These are phyloP conservation scores for Linnaemya tessellans DNA, from an alignment of 2,888 invertebrate genomes.

Conservation along the genomic window DNA sequence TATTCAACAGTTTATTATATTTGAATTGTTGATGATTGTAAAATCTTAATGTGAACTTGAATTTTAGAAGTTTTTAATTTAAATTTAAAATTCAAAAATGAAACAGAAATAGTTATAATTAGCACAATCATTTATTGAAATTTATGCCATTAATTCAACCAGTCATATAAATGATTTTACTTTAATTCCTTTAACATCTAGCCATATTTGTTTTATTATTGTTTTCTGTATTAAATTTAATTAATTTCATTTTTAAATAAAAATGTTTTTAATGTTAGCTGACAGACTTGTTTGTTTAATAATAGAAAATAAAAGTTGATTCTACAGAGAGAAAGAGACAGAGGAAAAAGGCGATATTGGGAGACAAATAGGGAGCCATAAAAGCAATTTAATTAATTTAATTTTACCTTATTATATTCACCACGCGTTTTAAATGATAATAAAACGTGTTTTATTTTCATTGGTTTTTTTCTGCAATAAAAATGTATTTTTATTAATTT, in stretches of 20 bases:
- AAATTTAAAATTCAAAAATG: conserved; percentile 41
- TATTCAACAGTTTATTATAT: conserved; percentile 13
- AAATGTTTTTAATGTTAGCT: conserved; percentile 16
- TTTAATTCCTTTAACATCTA: conserved; percentile 32
- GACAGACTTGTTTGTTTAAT: conserved; percentile 27
- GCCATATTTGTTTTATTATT: conserved; percentile 13
- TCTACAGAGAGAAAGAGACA: neutral
- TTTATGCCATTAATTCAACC: conserved; percentile 21
- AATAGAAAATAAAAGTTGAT: conserved; percentile 45
- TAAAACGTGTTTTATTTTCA: conserved; percentile 63
- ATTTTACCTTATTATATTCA: conserved; percentile 57
- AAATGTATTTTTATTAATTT: conserved; percentile 35
- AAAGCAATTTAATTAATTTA: conserved; percentile 42
- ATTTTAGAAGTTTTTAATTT: conserved; percentile 47
- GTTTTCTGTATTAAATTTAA: conserved; percentile 13
- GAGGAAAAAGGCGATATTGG: neutral
- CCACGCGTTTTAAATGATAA: conserved; percentile 62
- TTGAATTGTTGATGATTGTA: conserved; percentile 27
- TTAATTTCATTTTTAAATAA: conserved; percentile 28
- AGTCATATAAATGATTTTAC: conserved; percentile 16
- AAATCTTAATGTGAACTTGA: conserved; percentile 60
- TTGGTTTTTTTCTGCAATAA: conserved; percentile 37
- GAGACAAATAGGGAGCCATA: neutral
- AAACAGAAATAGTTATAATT: conserved; percentile 15
- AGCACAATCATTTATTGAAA: conserved; percentile 27